A percentile compares a stretch with the other conserved stretches of the same genome.
Evolutionary conservation across 2,113 vertebrate species (phyloP).

Genomic region (Limnothrissa miodon): DNA sequence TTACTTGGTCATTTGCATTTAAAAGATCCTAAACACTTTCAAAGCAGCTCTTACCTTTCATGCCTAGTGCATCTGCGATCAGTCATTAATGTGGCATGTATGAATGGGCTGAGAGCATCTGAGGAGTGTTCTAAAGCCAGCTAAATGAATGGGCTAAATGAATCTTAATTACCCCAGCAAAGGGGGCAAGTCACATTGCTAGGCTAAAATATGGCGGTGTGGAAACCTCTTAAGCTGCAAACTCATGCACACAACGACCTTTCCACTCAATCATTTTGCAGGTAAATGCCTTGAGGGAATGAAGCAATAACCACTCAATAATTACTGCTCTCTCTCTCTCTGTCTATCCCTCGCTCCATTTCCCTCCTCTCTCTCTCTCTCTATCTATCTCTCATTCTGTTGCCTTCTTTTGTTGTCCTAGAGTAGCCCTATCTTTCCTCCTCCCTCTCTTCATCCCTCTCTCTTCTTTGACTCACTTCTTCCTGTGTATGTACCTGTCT

Average conservation of each 20-base stretch:
- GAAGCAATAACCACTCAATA: not conserved
- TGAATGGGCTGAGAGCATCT: not conserved
- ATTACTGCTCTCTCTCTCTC: not conserved
- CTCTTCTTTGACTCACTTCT: constrained; percentile 21
- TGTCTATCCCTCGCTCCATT: not conserved
- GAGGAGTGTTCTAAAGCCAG: not conserved
- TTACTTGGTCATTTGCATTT: not conserved
- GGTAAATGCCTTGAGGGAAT: not conserved
- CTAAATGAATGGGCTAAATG: not conserved
- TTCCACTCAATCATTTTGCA: not conserved
- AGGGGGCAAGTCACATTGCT: not conserved
- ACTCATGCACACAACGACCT: not conserved
- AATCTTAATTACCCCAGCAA: not conserved
- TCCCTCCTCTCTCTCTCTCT: not conserved
- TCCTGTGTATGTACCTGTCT: too few relatives aligned
- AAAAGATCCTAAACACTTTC: constrained; percentile 2
- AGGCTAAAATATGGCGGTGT: not conserved
- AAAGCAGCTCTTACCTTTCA: not conserved
- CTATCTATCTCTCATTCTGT: not conserved
- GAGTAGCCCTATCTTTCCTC: not conserved
- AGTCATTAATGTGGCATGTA: not conserved
- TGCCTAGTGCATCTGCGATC: not conserved
- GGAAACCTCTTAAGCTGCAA: not conserved
- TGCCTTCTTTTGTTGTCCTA: not conserved
- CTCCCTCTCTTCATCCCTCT: not conserved